Evolutionary conservation across 2,888 invertebrate species (phyloP).

Genomic region (Drosophila peninsularis): DNA sequence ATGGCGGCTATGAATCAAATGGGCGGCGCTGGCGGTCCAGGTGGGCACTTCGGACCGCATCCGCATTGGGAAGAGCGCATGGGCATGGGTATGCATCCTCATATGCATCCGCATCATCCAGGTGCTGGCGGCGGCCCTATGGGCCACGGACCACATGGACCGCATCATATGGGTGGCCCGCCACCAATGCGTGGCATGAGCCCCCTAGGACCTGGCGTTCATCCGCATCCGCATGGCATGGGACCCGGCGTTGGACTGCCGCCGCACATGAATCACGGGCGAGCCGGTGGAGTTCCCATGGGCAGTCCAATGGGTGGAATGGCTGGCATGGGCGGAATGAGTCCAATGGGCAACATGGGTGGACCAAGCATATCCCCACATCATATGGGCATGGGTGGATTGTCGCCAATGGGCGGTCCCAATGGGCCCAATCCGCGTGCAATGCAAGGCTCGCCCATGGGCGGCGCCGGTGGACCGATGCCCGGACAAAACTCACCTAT

Average conservation of each 20-base stretch:
- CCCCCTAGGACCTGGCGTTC: constrained; percentile 78
- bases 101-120: constrained; percentile 90
- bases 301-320: constrained; percentile 87
- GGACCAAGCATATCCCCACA: constrained; percentile 85
- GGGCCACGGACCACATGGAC: constrained; percentile 66
- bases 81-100: constrained; percentile 86
- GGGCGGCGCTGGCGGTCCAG: constrained; percentile 81
- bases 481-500: constrained; percentile 87
- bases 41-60: constrained; percentile 79
- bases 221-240: constrained; percentile 78
- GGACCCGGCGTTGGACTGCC: constrained; percentile 82
- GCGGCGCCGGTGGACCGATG: constrained; percentile 87
- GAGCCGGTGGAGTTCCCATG: constrained; percentile 82
- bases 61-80: constrained; percentile 86
- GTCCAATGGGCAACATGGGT: constrained; percentile 86
- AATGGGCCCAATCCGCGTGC: constrained; percentile 86
- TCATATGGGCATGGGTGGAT: constrained; percentile 85
- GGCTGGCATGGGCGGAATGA: constrained; percentile 86
- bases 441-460: constrained; percentile 88
- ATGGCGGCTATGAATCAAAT: constrained; percentile 89
- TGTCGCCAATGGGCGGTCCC: constrained; percentile 86
- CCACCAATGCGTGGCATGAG: constrained; percentile 85
- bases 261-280: constrained; percentile 83
- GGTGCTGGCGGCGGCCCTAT: constrained; percentile 86
- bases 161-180: constrained; percentile 87